Conservation (phyloP, 1,140 invertebrate species). For the Drosophila baimaii region DNA sequence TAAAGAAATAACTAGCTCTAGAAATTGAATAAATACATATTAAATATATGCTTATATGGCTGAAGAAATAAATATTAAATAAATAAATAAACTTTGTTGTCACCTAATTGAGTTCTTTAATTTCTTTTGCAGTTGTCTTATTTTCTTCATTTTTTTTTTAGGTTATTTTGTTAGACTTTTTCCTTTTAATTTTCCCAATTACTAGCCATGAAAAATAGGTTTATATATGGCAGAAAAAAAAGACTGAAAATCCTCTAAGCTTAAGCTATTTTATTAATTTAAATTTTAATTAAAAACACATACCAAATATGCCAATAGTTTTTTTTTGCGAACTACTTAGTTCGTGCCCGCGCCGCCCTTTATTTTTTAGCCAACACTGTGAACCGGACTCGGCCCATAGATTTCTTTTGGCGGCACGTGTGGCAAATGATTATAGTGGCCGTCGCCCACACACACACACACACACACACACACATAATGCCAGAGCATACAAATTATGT, state of each 20-base stretch:
- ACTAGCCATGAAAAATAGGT: neutral
- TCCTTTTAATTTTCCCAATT: too few species aligned
- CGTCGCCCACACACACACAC: constrained; percentile 5
- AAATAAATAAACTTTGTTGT: too few species aligned
- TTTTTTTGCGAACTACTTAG: neutral
- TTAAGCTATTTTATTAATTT: neutral
- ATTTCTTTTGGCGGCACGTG: constrained; percentile 66
- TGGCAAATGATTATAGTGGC: constrained; percentile 70
- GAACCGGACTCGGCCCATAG: constrained; percentile 33
- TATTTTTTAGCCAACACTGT: constrained; percentile 7
- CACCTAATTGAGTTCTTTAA: too few species aligned
- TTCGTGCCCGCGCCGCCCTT: too few species aligned
- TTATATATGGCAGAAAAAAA: too few species aligned
- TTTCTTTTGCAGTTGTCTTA: too few species aligned
- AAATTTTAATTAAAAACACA: too few species aligned
- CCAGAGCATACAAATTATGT: constrained; percentile 67
- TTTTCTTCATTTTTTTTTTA: neutral
- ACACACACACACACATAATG: neutral
- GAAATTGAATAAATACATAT: neutral
- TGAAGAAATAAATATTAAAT: too few species aligned
- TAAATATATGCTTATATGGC: too few species aligned
- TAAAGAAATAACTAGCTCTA: constrained; percentile 16
- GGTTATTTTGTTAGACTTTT: too few species aligned
- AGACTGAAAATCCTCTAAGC: too few species aligned
- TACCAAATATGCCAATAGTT: neutral